Percentiles rank a stretch among this genome's conserved stretches.
These are phyloP conservation scores for Ceratoteleas bidentatus DNA, from an alignment of 1,140 invertebrate genomes.

Conservation along the genomic window DNA sequence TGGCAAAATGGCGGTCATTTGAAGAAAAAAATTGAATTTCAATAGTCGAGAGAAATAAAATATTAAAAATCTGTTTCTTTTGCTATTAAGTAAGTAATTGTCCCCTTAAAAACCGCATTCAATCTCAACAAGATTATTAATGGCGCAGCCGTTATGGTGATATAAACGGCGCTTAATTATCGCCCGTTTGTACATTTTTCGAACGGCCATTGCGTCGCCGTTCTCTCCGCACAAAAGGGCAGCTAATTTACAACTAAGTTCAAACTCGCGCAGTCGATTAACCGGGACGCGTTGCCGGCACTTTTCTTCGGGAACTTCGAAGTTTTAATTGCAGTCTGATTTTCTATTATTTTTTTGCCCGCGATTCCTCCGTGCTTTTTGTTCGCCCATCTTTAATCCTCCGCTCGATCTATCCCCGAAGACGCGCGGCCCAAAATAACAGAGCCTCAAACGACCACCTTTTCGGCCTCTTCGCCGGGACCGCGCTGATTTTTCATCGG, in stretches of 20 bases:
- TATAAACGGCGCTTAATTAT: conserved; percentile 38
- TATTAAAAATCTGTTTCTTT: too few relatives aligned
- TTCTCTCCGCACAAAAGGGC: conserved; percentile 39
- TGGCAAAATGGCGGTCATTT: too few relatives aligned
- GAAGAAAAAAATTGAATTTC: too few relatives aligned
- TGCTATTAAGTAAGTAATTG: too few relatives aligned
- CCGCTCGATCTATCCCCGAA: conserved; percentile 58
- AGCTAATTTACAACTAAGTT: conserved; percentile 61
- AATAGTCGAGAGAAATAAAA: too few relatives aligned
- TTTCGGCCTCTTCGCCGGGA: conserved; percentile 63
- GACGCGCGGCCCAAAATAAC: conserved; percentile 76
- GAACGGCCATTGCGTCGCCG: conserved; percentile 45
- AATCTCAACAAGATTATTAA: conserved; percentile 38
- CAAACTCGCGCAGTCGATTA: conserved; percentile 54
- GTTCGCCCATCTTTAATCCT: conserved; percentile 38
- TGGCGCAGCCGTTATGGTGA: conserved; percentile 17
- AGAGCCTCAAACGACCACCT: conserved; percentile 74
- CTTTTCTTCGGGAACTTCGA: conserved; percentile 55
- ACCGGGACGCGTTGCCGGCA: conserved; percentile 33
- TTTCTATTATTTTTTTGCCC: conserved; percentile 78
- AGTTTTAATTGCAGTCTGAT: conserved; percentile 80
- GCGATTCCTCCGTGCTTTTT: conserved; percentile 51
- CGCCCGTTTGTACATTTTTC: conserved; percentile 39
- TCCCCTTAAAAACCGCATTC: conserved; percentile 22
- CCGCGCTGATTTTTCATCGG: conserved; percentile 75